Conservation (phyloP, 2,888 invertebrate species). For the Lasioglossum vierecki region DNA sequence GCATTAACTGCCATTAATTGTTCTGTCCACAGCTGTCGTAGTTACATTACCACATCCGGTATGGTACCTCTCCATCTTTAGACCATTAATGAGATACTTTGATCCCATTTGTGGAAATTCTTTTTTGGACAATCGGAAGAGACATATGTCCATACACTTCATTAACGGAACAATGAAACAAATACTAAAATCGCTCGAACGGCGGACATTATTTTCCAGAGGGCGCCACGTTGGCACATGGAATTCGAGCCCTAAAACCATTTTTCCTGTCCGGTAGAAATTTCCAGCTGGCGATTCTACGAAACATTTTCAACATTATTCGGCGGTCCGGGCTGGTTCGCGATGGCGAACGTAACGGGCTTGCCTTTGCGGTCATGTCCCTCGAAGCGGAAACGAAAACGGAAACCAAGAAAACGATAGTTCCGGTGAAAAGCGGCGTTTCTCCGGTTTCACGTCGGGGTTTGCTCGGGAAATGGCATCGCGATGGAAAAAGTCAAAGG, state of each 20-base stretch:
- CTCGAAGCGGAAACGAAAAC: slow-evolving; percentile 4
- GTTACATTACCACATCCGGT: background rate
- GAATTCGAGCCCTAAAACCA: background rate
- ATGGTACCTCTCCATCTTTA: background rate
- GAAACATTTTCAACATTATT: background rate
- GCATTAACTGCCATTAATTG: background rate
- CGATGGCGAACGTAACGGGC: background rate
- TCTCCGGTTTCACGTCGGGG: background rate
- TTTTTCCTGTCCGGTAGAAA: background rate
- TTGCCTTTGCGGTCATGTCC: background rate
- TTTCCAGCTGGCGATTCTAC: background rate
- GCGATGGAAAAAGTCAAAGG: slow-evolving; percentile 34
- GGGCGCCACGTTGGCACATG: background rate
- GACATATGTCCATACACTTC: no score
- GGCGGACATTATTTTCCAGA: background rate
- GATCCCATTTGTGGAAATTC: background rate
- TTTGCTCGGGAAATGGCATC: slow-evolving; percentile 7
- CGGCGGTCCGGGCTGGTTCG: background rate
- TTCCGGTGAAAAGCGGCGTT: background rate
- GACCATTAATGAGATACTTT: background rate
- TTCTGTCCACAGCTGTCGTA: background rate
- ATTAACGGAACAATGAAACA: background rate
- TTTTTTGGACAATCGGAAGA: no score
- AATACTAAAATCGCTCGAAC: background rate
- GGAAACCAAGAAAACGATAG: slow-evolving; percentile 13